Base-by-base conservation (phyloP, 2,888 invertebrate genomes). In the Hirtodrosophila alboralis region DNA sequence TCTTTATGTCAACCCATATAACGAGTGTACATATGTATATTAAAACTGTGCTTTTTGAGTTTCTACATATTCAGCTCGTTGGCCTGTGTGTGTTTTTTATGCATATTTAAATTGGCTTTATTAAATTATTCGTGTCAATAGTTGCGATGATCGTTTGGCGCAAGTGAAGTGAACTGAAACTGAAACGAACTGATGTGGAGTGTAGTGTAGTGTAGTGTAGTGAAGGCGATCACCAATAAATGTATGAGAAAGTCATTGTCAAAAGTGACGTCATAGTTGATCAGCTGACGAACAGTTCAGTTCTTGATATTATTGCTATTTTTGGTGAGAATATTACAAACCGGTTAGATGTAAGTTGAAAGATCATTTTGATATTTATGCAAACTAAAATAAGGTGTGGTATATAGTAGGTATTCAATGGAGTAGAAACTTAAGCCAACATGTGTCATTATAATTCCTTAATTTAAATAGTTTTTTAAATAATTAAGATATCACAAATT, bases 81-180 rank as follows among this genome's bases (percentile, higher is more conserved):
- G 30, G 30, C 14, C 3, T 36, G 33, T 33, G 31, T 53, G 9
- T 41, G 23, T 52, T 8, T 47, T 45, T 45, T 47, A 59, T 68
- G 68, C 51, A 61, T 73, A 70, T 70, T 61, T 54, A 18, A 58
- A 62, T 74, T 74, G 63, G 53, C 56, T 62, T 67, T 73, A 71
- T 69, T 72, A 36, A 69, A 71, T 71, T 71, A 71, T 67, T 73
- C 47, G 61, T 61, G 73, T 73, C 69, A 69, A 73, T 67, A 47
- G 61, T 43, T 66, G 53, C 58, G 41, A 43, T 64, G 45, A 51
- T 48, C 48, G 54, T 58, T 33, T 41, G 53, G 40, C 30, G 44
- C 36, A 38, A 54, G 27, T 58, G 33, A 41, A 65, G 28, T 71
- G 68, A 57, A 44, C 44, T 34, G 18, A 14, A 45, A 41, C 10